These are phyloP conservation scores for Lutra lutra DNA, from an alignment of 2,797 vertebrate species.

Conservation along the genomic window DNA sequence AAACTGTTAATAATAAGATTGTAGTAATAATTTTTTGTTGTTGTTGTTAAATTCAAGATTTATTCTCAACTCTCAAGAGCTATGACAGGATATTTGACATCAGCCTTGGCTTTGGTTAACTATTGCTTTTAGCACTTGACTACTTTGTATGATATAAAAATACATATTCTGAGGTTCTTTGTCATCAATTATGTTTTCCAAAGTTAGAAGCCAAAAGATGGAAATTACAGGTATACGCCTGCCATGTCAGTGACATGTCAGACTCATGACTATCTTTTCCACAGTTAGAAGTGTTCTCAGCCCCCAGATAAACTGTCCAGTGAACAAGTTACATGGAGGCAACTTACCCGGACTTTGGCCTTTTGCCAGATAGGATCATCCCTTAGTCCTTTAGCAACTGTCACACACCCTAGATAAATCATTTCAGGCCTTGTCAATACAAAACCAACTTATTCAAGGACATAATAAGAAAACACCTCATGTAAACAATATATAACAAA, in stretches of 20 bases:
- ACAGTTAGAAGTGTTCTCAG: not conserved
- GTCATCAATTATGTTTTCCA: not conserved
- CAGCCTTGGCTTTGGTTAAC: not conserved
- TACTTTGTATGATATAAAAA: slow-evolving; percentile 6
- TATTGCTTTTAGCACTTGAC: not conserved
- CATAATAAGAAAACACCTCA: not conserved
- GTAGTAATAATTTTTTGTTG: not conserved
- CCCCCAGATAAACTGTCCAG: not conserved
- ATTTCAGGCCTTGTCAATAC: not conserved
- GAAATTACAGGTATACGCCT: not conserved
- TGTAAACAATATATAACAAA: not conserved
- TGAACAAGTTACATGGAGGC: not conserved
- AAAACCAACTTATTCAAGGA: not conserved
- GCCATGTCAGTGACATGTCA: not conserved
- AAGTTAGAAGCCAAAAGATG: not conserved
- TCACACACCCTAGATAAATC: not conserved
- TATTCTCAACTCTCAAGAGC: not conserved
- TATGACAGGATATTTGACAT: not conserved
- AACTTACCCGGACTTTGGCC: not conserved
- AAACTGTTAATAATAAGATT: not conserved
- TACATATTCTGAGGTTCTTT: not conserved
- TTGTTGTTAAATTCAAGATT: not conserved
- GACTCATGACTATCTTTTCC: not conserved
- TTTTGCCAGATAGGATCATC: not conserved
- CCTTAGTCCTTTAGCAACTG: not conserved